These are phyloP conservation scores for Sinocyclocheilus grahami DNA, from an alignment of 2,113 vertebrate species.

Conservation along the genomic window DNA sequence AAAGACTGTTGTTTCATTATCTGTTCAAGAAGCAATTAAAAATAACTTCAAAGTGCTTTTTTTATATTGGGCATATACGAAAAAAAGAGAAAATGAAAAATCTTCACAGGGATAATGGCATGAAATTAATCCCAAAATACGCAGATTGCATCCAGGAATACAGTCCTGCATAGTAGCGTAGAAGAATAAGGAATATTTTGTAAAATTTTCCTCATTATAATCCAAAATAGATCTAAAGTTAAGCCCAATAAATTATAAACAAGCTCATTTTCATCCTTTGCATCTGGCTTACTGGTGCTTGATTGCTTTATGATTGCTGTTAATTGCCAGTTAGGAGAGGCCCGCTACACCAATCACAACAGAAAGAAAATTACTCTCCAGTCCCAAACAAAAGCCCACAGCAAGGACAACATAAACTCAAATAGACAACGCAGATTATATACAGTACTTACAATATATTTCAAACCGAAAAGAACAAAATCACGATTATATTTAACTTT, in stretches of 20 bases:
- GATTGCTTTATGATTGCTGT: slow-evolving; percentile 75
- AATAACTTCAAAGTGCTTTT: slow-evolving; percentile 70
- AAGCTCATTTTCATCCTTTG: slow-evolving; percentile 64
- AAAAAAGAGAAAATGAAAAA: slow-evolving; percentile 33
- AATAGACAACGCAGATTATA: background rate
- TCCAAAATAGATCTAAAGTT: slow-evolving; percentile 63
- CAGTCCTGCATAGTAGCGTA: background rate
- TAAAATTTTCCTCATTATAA: slow-evolving; percentile 62
- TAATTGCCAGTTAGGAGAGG: slow-evolving; percentile 77
- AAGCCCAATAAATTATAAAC: slow-evolving; percentile 67
- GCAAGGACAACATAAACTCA: slow-evolving; percentile 11
- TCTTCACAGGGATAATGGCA: slow-evolving; percentile 33
- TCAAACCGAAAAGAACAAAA: background rate
- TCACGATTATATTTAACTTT: background rate
- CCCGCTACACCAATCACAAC: slow-evolving; percentile 67
- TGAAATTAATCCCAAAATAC: background rate
- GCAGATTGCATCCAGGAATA: slow-evolving; percentile 35
- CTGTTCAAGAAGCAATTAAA: slow-evolving; percentile 66
- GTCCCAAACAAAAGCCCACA: slow-evolving; percentile 18
- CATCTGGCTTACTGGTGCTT: slow-evolving; percentile 67
- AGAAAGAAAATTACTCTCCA: slow-evolving; percentile 23
- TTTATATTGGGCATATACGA: slow-evolving; percentile 57
- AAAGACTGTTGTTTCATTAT: slow-evolving; percentile 70
- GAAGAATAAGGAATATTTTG: slow-evolving; percentile 15
- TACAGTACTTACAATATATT: background rate